Base-by-base conservation (phyloP, 2,797 vertebrate genomes). In the Molothrus aeneus region DNA sequence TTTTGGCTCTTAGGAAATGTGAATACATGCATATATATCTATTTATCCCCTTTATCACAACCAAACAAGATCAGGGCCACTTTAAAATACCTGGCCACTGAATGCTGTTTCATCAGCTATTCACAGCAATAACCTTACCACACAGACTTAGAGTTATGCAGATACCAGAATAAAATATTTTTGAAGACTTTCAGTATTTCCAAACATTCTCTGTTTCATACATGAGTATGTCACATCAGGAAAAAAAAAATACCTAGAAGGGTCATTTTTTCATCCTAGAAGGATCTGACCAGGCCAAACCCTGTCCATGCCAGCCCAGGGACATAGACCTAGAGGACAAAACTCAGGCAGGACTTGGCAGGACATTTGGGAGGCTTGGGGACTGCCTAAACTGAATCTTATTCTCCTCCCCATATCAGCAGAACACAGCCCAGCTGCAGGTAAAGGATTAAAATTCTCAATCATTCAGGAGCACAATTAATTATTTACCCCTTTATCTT, bases 41-140 rank as follows among this genome's bases (percentile, higher is more conserved):
- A 80, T 87, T 97, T 97, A 97, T 86, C 94, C 92, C 77, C 92
- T 97, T 97, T 96, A 97, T 97, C 97, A 96, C 95, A 95, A 90
- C 80, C 88, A 93, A 96, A 94, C 13, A 42, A 92, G 88, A 97
- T 83, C 69, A 26, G 91, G 95, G 93, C 59, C 95, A 96, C 88
- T 97, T 98, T 28, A 74, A 95, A 96, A 93, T 91, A 96, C 97
- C 94, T 85, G 78, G 73, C 86, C 95, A 82, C 51, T 32, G 95
- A 96, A 77, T 85, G 92, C 78, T 96, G 85, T 84, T 82, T 95
- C 88, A 95, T 97, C 96, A 96, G 94, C 96, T 97, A 95, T 90
- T 97, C 53, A 25, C 83, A 94, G 93, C 95, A 97, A 94, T 97
- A 96, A 94, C 94, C 88, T 97, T 84, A 56, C 36, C 40, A 66